A percentile compares a stretch with the other conserved stretches of the same genome.
phyloP scores from a whole-genome alignment of 2,113 vertebrate species.

The Hippolais icterina region DNA sequence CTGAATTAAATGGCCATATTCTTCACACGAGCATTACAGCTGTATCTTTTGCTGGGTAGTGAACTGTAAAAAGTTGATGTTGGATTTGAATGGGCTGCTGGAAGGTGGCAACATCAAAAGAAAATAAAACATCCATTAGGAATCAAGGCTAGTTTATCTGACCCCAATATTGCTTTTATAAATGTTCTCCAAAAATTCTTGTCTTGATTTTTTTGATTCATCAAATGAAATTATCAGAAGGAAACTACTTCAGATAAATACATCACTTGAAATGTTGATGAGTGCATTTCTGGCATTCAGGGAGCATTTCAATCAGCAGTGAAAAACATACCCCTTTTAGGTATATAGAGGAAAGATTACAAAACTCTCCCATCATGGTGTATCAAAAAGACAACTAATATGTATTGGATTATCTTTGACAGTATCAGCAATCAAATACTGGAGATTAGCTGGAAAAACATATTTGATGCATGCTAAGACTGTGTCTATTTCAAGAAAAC shows the following conservation, averaged over 20 bases:
- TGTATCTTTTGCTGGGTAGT: neutral
- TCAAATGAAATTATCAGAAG: conserved; percentile 57
- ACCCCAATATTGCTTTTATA: neutral
- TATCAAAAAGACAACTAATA: neutral
- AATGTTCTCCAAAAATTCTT: neutral
- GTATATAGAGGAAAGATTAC: neutral
- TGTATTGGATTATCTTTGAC: neutral
- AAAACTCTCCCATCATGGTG: neutral
- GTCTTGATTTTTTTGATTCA: conserved; percentile 42
- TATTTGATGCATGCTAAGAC: neutral
- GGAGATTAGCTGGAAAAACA: neutral
- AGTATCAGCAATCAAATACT: neutral
- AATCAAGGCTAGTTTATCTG: neutral
- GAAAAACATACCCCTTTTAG: neutral
- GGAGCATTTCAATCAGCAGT: conserved; percentile 34
- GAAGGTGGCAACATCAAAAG: neutral
- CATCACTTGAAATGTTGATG: conserved; percentile 50
- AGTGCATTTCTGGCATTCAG: conserved; percentile 34
- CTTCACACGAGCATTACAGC: neutral
- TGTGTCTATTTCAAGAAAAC: neutral
- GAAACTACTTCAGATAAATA: conserved; percentile 51
- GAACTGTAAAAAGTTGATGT: neutral
- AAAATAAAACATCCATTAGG: neutral
- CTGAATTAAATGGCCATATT: neutral
- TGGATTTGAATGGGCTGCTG: neutral